Percentiles rank a stretch among this genome's conserved stretches.
Evolutionary conservation across 2,888 invertebrate genomes (phyloP).

Genomic region (Lepidocyrtinus sp.): DNA sequence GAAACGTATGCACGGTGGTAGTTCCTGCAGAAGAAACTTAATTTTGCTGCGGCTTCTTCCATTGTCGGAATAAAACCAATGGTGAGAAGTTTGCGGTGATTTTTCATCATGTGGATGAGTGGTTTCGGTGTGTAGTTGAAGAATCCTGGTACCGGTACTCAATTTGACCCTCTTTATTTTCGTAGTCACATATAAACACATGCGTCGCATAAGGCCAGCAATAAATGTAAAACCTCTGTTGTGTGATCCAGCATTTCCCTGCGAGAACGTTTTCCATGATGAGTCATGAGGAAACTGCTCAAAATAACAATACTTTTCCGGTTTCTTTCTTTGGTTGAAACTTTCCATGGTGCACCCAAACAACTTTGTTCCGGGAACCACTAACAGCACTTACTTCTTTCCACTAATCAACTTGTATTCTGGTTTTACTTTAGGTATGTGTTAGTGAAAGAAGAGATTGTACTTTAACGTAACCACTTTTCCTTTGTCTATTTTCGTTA

Average conservation of each 20-base stretch:
- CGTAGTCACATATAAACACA: neutral
- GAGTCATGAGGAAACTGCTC: conserved; percentile 25
- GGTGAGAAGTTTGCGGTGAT: conserved; percentile 53
- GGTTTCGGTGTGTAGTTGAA: neutral
- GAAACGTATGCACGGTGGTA: too few relatives aligned
- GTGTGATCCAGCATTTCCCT: neutral
- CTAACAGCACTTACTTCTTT: conserved; percentile 48
- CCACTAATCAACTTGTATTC: conserved; percentile 58
- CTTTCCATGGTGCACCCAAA: conserved; percentile 8
- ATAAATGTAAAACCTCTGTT: conserved; percentile 7
- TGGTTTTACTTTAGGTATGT: conserved; percentile 49
- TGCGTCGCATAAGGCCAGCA: neutral
- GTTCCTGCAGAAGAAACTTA: neutral
- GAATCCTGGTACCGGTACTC: conserved; percentile 10
- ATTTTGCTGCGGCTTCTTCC: conserved; percentile 32
- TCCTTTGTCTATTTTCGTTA: neutral
- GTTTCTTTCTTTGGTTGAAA: conserved; percentile 28
- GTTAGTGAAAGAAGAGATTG: conserved; percentile 30
- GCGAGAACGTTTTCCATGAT: conserved; percentile 16
- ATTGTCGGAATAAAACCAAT: conserved; percentile 43
- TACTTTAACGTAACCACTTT: neutral
- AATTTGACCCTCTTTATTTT: conserved; percentile 8
- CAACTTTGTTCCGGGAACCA: conserved; percentile 45
- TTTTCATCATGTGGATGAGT: conserved; percentile 17
- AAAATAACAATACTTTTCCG: conserved; percentile 11